Base-by-base conservation (phyloP, 1,140 invertebrate species). In the Asobara japonica region DNA sequence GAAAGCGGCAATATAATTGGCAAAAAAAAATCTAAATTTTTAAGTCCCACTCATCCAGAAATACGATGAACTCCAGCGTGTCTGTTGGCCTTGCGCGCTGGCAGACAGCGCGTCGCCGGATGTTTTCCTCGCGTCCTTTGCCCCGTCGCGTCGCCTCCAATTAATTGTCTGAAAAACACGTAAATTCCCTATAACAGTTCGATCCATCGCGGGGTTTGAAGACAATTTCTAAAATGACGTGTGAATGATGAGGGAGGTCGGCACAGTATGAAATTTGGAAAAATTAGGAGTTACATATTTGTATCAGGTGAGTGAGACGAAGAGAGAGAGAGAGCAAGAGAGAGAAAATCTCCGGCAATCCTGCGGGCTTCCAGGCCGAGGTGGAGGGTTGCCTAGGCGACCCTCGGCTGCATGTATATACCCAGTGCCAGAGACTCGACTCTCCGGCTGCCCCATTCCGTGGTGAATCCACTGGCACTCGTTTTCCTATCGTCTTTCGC, bases 331-430 rank as follows among this genome's bases (percentile, higher is more conserved):
- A 22, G 60, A 31, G 29, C 13, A 27, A 41, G 38, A 64, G 65
- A 33, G 65, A 41, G 29, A 60, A 25, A 29, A 73, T 68, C 65
- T 73, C 64, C 36, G 60, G 69, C 56, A 65, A 73, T 73, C 66
- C 68, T 72, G 65, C 65, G 69, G 67, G 70, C 36, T 75, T 69
- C 69, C 56, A 69, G 72, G 72, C 20, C 45, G 62, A 62, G 60
- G 70, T 30, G 36, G 74, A 75, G 69, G 45, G 74, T 75, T 75
- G 74, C 74, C 74, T 75, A 75, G 60, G 74, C 74, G 74, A 75
- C 74, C 69, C 66, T n/a, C 4, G 65, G 62, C 62, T n/a, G n/a
- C n/a, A n/a, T n/a, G n/a, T 48, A 74, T 68, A 29, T 31, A 65
- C 27, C 45, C 20, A 25, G 29, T n/a, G 18, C 51, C 20, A 3